Evolutionary conservation across 2,888 invertebrate genomes (phyloP), one percentile per base, ranked within the genome.

Genomic region (Perithous albicinctus): DNA sequence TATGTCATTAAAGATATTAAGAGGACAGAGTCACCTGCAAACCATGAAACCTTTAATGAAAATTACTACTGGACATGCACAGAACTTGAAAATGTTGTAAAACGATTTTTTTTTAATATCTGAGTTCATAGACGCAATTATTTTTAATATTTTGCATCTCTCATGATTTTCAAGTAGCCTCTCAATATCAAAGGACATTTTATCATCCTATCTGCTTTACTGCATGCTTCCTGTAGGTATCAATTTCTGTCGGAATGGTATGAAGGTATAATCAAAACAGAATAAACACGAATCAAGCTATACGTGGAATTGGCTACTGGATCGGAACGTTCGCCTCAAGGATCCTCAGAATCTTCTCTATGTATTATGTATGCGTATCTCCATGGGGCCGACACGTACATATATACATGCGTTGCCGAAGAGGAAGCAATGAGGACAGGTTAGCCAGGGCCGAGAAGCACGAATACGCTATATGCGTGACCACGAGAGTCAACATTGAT

Each of bases 401-500:
- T 46, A 72, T 18, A 20, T 46, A 73, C 85, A 82, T 56, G 78
- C 69, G 82, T 80, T 73, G 80, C 81, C 81, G 67, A 86, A 84
- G 83, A 79, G 82, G 72, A 70, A 81, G 66, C 61, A 32, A 63
- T 51, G 51, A 66, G 64, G 69, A 64, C 73, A 48, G 66, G 43
- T 54, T 41, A 5, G 51, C 54, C 46, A 64, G 48, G 59, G 46
- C 61, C 70, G 66, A 70, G 78, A 83, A 83, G 87, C 82, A 66
- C 38, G 56, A 69, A 73, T 85, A 82, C 84, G 84, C 83, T 86
- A 83, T 89, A 87, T 87, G 89, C 89, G 86, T 87, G 85, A 85
- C 87, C 87, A 88, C 86, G 84, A 80, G 78, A 86, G 88, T 87
- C 87, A 89, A 89, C 87, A 88, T 89, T 89, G 89, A 88, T 87